These are phyloP conservation scores for Brachylomia viminalis DNA, from an alignment of 2,888 invertebrate genomes.

Conservation along the genomic window DNA sequence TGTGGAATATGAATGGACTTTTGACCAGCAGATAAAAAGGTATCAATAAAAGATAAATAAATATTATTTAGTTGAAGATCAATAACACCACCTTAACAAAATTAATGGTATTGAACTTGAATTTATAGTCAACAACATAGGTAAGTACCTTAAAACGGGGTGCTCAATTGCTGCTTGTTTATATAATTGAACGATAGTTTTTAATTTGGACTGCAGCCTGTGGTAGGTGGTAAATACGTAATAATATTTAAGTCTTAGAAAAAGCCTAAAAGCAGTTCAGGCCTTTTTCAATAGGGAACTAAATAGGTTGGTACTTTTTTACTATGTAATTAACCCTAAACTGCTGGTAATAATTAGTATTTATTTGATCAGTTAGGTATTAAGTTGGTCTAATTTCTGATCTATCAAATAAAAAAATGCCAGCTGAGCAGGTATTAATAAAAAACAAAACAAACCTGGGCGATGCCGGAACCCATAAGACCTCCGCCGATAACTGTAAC, in stretches of 20 bases:
- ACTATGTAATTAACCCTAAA: neutral
- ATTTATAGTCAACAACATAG: neutral
- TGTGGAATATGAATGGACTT: neutral
- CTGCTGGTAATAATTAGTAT: too few species aligned
- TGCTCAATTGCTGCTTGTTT: neutral
- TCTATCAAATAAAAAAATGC: neutral
- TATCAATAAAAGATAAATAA: neutral
- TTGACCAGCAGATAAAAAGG: neutral
- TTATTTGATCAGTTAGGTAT: neutral
- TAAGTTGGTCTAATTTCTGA: neutral
- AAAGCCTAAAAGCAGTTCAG: neutral
- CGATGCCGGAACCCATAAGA: constrained; percentile 97
- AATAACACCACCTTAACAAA: neutral
- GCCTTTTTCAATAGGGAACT: too few species aligned
- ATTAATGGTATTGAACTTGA: neutral
- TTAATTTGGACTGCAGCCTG: neutral
- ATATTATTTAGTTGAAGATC: neutral
- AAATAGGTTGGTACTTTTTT: neutral
- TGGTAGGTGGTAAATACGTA: neutral
- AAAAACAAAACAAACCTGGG: constrained; percentile 92
- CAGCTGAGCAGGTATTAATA: neutral
- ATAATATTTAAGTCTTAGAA: neutral
- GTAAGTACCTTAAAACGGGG: too few species aligned
- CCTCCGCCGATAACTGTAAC: constrained; percentile 97
- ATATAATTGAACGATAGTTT: neutral